Base-by-base conservation (phyloP, 2,888 invertebrate species). In the Rhamphomyia laevipes region DNA sequence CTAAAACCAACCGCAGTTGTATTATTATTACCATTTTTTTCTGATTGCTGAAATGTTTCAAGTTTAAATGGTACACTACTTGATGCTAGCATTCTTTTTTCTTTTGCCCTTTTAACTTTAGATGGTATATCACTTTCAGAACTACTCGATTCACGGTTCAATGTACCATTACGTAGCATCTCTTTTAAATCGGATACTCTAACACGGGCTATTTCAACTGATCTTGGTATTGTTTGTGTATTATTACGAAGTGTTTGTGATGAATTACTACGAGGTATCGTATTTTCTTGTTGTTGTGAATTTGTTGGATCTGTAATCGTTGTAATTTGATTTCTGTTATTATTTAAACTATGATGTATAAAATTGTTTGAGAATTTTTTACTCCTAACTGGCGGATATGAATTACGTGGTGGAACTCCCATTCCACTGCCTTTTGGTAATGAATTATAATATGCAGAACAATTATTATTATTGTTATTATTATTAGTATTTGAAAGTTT, bases 11-110 rank as follows among this genome's bases (percentile, higher is more conserved):
- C 63, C 4, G 63, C 60, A 16, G n/a, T 64, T 67, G 9, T 67
- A 64, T 50, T 68, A 67, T 30, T 51, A 51, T 23, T 30, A 50
- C 52, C n/a, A 49, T 49, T 35, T 41, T 18, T 58, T 63, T 53
- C 63, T 63, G 41, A 58, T 0, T 57, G 52, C 9, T 67, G 65
- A n/a, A 66, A 57, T 2, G 75, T 69, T 61, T 81, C 80, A 43
- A 82, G 69, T 50, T 78, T 78, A 53, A 79, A 80, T 3, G 82
- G 83, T 30, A 82, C 80, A 61, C 81, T 82, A 5, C 74, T 70
- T 49, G 82, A 81, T 49, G 79, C 63, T 2, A 69, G 55, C 54
- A 70, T 55, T 56, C 67, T 63, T 48, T 66, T 60, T 40, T 58
- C 57, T 17, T 61, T 62, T 6, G 71, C 61, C 69, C 74, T 62